Evolutionary conservation across 2,888 invertebrate genomes (phyloP), one percentile per base, ranked within the genome.

Genomic region (Polia nebulosa): DNA sequence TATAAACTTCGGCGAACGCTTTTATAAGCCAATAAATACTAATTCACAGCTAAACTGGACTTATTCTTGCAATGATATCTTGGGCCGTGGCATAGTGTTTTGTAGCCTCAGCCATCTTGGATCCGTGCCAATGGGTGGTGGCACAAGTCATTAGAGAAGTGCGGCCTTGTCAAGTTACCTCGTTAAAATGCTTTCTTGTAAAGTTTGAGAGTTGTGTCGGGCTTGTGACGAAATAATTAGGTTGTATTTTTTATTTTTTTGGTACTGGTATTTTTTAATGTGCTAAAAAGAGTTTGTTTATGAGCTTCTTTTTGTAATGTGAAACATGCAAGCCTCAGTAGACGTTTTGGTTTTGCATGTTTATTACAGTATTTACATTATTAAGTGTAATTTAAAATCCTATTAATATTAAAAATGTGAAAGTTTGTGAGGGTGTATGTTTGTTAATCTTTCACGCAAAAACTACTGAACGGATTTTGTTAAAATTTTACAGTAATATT

Each of bases 61-160:
- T 90, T 90, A 89, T 89, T 89, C 83, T 85, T 76, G 84, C 84
- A 85, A 85, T 88, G 88, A 88, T 91, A 91, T 87, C 88, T 87
- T 86, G 86, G 86, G 86, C 86, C 81, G 85, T 86, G 84, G 81
- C 80, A 81, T 81, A 80, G 84, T 89, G 90, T 89, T 89, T 90
- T 88, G 90, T 89, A 83, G 84, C 82, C 82, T 81, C 85, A 85
- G 53, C 81, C 77, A 81, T 74, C 71, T 89, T 91, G 91, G 91
- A 88, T 67, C 66, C 27, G 69, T 82, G 90, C 89, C 90, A 89
- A 88, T 55, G 68, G 71, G 66, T 76, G 58, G 41, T 76, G 88
- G 88, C 62, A 15, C 52, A 88, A 89, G 87, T 84, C 65, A 86
- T 76, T 78, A 82, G 84, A 63, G 76, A 56, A 17, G 15, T 64